Evolutionary conservation across 2,113 vertebrate genomes (phyloP), one percentile per base, ranked within the genome.

Genomic region (Tonatia bakeri): DNA sequence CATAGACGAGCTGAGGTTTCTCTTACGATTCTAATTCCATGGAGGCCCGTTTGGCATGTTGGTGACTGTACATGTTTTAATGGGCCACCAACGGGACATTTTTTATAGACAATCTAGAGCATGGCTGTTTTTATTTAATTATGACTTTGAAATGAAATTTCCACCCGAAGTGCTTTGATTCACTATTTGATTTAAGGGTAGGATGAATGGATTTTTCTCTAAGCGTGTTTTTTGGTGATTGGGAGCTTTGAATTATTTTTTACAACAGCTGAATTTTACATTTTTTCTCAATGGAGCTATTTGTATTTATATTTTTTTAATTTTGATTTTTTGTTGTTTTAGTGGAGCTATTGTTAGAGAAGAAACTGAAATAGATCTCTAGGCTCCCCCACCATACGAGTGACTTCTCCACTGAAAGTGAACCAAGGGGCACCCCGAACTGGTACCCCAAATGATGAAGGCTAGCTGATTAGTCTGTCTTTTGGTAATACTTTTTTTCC

Each of bases 361-460:
- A 83, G 67, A 52, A 40, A 24, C 33, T 33, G 19, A 61, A 50
- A 14, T 50, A 31, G 3, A n/a, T n/a, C 38, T 65, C 24, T 19
- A 40, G 79, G 50, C 69, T 45, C 64, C 28, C n/a, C 38, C 19
- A 1, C 43, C 54, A 5, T 90, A 24, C 65, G 65, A 43, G 76
- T 88, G 45, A 76, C 33, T 84, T 95, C 52, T 17, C 40, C 64
- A 92, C 52, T 84, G 82, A 93, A 87, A 96, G n/a, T 43, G 24
- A 93, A 47, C 86, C 85, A 52, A 2, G 19, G 9, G 19, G 6
- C 19, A 38, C 19, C 47, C 72, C 28, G 28, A 10, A 22, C 56
- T 36, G 43, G 5, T 12, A 24, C 22, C 54, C 43, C 19, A 47
- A 12, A 14, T 31, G 45, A 31, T 45, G 19, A 73, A 6, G 40